Evolutionary conservation across 1,140 invertebrate species (phyloP), one percentile per base, ranked within the genome.

Genomic region (Trachymyrmex septentrionalis): DNA sequence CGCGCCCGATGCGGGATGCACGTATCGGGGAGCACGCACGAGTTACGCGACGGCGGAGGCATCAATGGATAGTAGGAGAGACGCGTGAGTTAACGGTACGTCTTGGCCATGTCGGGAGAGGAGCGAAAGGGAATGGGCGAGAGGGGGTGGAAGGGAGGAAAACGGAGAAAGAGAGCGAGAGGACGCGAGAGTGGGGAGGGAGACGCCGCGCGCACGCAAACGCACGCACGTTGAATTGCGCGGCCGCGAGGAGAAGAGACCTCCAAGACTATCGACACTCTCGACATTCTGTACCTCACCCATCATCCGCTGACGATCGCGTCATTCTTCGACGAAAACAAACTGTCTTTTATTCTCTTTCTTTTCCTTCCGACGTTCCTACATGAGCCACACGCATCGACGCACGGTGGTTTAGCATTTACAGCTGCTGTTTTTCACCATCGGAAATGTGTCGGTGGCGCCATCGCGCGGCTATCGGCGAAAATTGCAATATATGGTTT

Each of bases 31-130:
- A 53, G 69, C 69, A 84, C 69, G 69, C 69, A 63, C 80, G 69
- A 75, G 80, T 75, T 75, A 84, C 69, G 69, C 80, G 80, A 75
- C 80, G 69, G 55, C 69, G 80, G 69, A 48, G 55, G 69, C 80
- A 84, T 84, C 80, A 84, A 84, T 84, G 80, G 38, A 71, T 61
- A 84, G 69, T 84, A 84, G 69, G 80, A 84, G 69, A 73, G 69
- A 75, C 55, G 80, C 80, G 69, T 84, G 69, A 75, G 69, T 63
- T 69, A 84, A 84, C 80, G 80, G 69, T 84, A 84, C n/a, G 55
- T 75, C 80, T 84, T 84, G 14, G 69, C 80, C 69, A 75, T 61
- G 55, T 34, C 69, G 69, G 67, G 69, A 73, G 67, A n/a, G 48
- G 14, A 12, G 14, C 6, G 21, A 71, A 24, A n/a, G 34, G 10